Evolutionary conservation across 2,888 invertebrate genomes (phyloP), one percentile per base, ranked within the genome.

Genomic region (Asteroscopus sphinx): DNA sequence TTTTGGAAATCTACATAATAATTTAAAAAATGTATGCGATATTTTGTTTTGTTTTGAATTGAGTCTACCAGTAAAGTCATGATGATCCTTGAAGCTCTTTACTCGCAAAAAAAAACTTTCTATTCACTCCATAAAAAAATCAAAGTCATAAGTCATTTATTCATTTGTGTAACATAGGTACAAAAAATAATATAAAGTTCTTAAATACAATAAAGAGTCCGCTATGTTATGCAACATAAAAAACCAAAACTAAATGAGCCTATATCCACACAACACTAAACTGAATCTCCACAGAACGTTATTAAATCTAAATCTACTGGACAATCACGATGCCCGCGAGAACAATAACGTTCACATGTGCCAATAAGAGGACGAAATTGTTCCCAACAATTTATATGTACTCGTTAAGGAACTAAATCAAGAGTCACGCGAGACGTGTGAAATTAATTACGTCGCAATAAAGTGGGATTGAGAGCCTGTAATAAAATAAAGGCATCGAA

Each of bases 361-460:
- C 63, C 64, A 76, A 73, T 79, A 78, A 76, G 71, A 52, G 67
- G 42, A 58, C 69, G 61, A 64, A 72, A 76, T 73, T 68, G 70
- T 68, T 67, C 62, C 52, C 56, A 54, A 69, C 73, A 69, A 78
- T 79, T 76, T 77, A 77, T 79, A 68, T 69, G 69, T 72, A 78
- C 72, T 74, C 73, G 67, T 69, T 70, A 73, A 74, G 70, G 58
- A 80, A 73, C 75, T 65, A 73, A 80, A 73, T 76, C 73, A 79
- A 73, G 72, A 77, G 71, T 68, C 76, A 71, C 77, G 60, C 66
- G 73, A 77, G 74, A 81, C 77, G 83, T 78, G 80, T 82, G 81
- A 81, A 82, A 85, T 84, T 85, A 85, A 85, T 85, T 84, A 83
- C 80, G 55, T 36, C 32, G 68, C 72, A 80, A 77, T 83, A 83